Percentiles rank a stretch among this genome's conserved stretches.
Evolutionary conservation across 2,888 invertebrate species (phyloP).

Genomic region (Timandra comae): DNA sequence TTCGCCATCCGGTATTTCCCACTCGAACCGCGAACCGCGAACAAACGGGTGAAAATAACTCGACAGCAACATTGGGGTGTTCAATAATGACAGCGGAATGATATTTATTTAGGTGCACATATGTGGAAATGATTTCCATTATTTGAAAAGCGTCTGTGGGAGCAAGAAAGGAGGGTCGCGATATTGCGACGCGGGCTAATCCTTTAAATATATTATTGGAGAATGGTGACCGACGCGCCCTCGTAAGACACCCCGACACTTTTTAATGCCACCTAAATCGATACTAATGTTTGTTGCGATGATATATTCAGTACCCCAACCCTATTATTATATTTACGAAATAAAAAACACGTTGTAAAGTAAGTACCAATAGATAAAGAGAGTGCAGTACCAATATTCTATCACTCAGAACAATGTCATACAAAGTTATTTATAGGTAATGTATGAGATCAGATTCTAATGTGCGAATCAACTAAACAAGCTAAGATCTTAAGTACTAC

Average conservation of each 20-base stretch:
- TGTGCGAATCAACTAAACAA: no score
- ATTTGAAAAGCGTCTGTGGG: slow-evolving; percentile 64
- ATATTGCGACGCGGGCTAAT: slow-evolving; percentile 74
- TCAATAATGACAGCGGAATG: slow-evolving; percentile 67
- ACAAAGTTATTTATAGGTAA: no score
- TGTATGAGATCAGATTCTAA: no score
- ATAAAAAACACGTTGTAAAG: no score
- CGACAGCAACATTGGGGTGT: slow-evolving; percentile 50
- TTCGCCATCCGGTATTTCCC: slow-evolving; percentile 37
- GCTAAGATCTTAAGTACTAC: no score
- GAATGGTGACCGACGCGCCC: slow-evolving; percentile 60
- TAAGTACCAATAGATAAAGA: no score
- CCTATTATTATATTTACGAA: no score
- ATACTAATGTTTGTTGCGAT: slow-evolving; percentile 54
- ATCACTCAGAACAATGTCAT: no score
- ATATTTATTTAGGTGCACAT: slow-evolving; percentile 75
- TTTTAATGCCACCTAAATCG: slow-evolving; percentile 66
- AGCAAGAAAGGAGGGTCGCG: slow-evolving; percentile 57
- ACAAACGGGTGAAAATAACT: slow-evolving; percentile 64
- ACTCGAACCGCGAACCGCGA: slow-evolving; percentile 46
- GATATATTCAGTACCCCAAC: no score
- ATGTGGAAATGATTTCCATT: slow-evolving; percentile 76
- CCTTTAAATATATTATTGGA: slow-evolving; percentile 77
- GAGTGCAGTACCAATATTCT: no score
- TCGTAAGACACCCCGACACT: slow-evolving; percentile 48